Base-by-base conservation (phyloP, 2,797 vertebrate genomes). In the Manis javanica region DNA sequence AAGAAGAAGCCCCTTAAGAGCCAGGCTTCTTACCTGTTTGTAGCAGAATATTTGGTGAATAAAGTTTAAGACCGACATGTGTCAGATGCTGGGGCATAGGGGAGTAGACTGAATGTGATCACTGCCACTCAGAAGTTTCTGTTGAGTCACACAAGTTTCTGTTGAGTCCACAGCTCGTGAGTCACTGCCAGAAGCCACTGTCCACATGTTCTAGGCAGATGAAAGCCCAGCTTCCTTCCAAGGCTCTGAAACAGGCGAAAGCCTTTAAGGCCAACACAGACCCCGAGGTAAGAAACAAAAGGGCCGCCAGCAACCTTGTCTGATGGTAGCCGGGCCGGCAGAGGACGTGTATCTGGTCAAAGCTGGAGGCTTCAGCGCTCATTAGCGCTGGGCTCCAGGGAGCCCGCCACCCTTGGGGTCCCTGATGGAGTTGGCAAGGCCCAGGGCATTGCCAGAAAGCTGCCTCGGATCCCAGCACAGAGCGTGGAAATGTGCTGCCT, bases 301-400 rank as follows among this genome's bases (percentile, higher is more conserved):
- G 74, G 34, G 19, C 59, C 69, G 42, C 74, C 51, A 51, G 57
- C 37, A 1, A 90, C 77, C 81, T n/a, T 9, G 3, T 78, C 51
- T 39, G 55, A 51, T 74, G 89, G 89, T 84, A 77, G 78, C 91
- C 29, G 71, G 68, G 46, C 66, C 84, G 12, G 55, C 31, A 84
- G 81, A 97, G 82, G 95, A 92, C 92, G 1, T 7, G 4, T 39
- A 89, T 72, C 91, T 66, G 72, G 91, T 94, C 95, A 87, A 95
- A 94, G 71, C 57, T 42, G 15, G 37, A 57, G 91, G 83, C 71
- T 96, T 78, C 91, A 5, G 79, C 85, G 92, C 95, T 97, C 94
- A 95, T 96, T 96, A 97, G 86, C 84, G 31, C 83, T 0, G 0
- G 86, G 84, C 16, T 0, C 42, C 55, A 78, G 92, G 88, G 88